Evolutionary conservation across 1,140 invertebrate genomes (phyloP).

Genomic region (Aphaenogaster ashmeadi): DNA sequence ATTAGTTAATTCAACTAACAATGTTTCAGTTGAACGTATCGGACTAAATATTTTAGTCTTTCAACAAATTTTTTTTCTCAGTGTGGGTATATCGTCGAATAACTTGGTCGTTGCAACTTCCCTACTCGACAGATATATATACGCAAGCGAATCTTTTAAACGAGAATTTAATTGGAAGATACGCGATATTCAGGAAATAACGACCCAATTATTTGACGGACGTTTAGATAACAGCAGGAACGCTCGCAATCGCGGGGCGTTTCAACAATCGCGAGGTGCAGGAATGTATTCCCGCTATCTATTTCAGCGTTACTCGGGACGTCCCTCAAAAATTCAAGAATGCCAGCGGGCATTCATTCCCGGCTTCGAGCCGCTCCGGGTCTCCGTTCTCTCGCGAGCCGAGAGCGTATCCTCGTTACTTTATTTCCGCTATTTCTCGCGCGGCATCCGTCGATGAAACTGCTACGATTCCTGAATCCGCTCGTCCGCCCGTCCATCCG

Average conservation of each 20-base stretch:
- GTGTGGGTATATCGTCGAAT: background rate
- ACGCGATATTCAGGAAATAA: background rate
- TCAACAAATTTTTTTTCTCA: too few species aligned
- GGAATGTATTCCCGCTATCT: background rate
- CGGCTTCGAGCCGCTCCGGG: background rate
- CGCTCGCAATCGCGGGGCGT: background rate
- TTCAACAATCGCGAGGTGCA: background rate
- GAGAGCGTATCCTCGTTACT: constrained; percentile 23
- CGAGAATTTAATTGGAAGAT: background rate
- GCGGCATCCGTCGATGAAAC: constrained; percentile 33
- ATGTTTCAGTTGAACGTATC: too few species aligned
- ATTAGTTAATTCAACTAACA: too few species aligned
- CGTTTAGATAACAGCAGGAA: background rate
- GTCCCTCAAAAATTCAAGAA: background rate
- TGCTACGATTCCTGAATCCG: constrained; percentile 68
- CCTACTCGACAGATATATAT: background rate
- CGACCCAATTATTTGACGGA: background rate
- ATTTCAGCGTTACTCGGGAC: background rate
- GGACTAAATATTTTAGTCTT: too few species aligned
- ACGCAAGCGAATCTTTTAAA: background rate
- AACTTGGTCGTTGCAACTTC: background rate
- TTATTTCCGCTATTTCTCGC: constrained; percentile 16
- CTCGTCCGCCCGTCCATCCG: constrained; percentile 64
- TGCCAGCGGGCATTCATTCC: background rate
- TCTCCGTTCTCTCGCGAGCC: background rate